These are phyloP conservation scores for Ondatra zibethicus DNA, from an alignment of 2,113 vertebrate genomes.

Conservation along the genomic window DNA sequence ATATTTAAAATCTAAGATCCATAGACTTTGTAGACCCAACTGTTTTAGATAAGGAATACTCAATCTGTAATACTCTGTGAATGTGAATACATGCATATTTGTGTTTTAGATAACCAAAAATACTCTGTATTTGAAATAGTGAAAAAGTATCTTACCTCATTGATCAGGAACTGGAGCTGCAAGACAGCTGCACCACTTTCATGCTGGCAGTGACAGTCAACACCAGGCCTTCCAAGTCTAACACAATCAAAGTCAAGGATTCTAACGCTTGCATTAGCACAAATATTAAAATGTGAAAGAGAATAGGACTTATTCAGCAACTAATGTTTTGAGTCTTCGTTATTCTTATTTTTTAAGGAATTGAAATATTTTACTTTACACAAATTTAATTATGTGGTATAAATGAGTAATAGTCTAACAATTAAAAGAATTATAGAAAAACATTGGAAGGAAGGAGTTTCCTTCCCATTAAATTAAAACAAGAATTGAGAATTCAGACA, in stretches of 20 bases:
- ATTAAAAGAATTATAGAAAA: neutral
- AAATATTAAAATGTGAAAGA: conserved; percentile 46
- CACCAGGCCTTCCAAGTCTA: conserved; percentile 97
- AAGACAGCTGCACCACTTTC: conserved; percentile 96
- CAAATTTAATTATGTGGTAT: conserved; percentile 64
- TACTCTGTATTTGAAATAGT: neutral
- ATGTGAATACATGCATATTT: neutral
- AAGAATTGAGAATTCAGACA: neutral
- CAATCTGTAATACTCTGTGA: neutral
- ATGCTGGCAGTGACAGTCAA: conserved; percentile 98
- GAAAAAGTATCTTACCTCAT: conserved; percentile 92
- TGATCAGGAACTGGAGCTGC: conserved; percentile 98
- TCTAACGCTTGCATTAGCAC: conserved; percentile 73
- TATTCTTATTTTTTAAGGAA: conserved; percentile 72
- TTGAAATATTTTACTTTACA: conserved; percentile 64
- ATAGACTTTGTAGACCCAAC: neutral
- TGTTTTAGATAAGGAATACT: neutral
- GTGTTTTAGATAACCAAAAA: neutral
- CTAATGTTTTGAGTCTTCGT: conserved; percentile 71
- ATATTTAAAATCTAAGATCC: neutral
- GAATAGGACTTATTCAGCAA: conserved; percentile 70
- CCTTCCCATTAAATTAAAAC: neutral
- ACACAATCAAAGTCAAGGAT: conserved; percentile 92
- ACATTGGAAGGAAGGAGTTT: neutral
- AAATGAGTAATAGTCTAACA: neutral